phyloP scores from a whole-genome alignment of 2,888 invertebrate genomes.

The Linnaemya vulpina region DNA sequence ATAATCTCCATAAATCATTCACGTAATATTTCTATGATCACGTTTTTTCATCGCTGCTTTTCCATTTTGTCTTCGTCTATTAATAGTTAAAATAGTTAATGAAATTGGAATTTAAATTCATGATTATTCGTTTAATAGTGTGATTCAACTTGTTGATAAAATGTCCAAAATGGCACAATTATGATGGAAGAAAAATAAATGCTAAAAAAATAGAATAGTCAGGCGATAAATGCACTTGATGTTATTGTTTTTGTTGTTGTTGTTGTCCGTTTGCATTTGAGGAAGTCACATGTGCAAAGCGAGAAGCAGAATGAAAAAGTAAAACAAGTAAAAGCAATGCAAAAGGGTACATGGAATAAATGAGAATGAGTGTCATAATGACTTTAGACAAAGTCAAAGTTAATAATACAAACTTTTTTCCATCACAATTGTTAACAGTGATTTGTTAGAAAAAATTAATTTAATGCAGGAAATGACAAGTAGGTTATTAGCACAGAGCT shows the following conservation, averaged over 20 bases:
- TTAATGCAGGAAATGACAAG: not conserved
- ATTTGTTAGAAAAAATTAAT: not conserved
- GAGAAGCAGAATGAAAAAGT: conserved; percentile 13
- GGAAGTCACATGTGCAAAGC: conserved; percentile 60
- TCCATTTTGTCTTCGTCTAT: not conserved
- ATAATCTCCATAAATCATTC: not conserved
- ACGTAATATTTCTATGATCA: conserved; percentile 6
- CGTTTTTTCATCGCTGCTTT: not conserved
- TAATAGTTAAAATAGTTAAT: not conserved
- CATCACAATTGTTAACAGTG: conserved; percentile 6
- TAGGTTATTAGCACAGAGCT: not conserved
- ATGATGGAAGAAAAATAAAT: conserved; percentile 24
- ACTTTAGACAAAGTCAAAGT: conserved; percentile 70
- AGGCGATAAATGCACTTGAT: conserved; percentile 59
- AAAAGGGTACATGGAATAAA: conserved; percentile 1
- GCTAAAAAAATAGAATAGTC: conserved; percentile 15
- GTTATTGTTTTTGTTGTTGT: conserved; percentile 32
- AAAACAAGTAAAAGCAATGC: conserved; percentile 1
- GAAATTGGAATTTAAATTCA: not conserved
- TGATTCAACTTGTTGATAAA: conserved; percentile 18
- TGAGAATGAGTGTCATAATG: conserved; percentile 49
- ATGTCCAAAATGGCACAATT: conserved; percentile 41
- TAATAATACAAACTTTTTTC: conserved; percentile 54
- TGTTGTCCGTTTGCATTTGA: conserved; percentile 24
- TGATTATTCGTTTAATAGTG: not conserved